phyloP scores from a whole-genome alignment of 2,113 vertebrate species.

The Amblyornis subalaris region DNA sequence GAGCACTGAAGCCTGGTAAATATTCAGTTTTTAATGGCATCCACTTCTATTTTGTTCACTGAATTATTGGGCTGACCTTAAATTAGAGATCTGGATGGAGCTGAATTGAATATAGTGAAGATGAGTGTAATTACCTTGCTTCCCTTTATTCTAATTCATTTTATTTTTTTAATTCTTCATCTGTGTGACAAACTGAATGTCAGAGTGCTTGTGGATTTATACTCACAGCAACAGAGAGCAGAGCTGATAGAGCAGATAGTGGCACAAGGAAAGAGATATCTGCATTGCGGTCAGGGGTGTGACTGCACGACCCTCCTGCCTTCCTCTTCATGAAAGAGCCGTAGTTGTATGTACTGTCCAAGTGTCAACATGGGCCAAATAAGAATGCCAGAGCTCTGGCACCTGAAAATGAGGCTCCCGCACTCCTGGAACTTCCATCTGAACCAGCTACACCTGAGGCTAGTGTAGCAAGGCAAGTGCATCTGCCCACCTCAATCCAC shows the following conservation, averaged over 20 bases:
- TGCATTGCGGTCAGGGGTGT: neutral
- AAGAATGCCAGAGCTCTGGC: neutral
- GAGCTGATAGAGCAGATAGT: neutral
- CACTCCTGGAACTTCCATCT: neutral
- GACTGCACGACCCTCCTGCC: neutral
- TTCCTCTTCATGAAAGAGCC: neutral
- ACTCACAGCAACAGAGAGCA: neutral
- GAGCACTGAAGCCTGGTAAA: conserved; percentile 36
- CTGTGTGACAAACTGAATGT: conserved; percentile 5
- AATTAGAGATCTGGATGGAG: conserved; percentile 57
- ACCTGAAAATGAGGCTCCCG: neutral
- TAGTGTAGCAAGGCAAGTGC: neutral
- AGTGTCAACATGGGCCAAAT: neutral
- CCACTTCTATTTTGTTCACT: conserved; percentile 49
- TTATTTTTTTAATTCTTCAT: conserved; percentile 33
- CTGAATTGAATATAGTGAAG: conserved; percentile 45
- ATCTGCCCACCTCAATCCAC: neutral
- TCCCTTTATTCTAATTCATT: conserved; percentile 34
- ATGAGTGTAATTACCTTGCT: conserved; percentile 41
- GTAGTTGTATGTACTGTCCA: neutral
- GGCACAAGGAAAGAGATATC: neutral
- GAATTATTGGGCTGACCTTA: conserved; percentile 59
- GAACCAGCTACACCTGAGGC: neutral
- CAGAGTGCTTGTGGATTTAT: neutral
- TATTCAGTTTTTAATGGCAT: conserved; percentile 51